Evolutionary conservation across 2,113 vertebrate species (phyloP).

Genomic region (Pseudopipra pipra): DNA sequence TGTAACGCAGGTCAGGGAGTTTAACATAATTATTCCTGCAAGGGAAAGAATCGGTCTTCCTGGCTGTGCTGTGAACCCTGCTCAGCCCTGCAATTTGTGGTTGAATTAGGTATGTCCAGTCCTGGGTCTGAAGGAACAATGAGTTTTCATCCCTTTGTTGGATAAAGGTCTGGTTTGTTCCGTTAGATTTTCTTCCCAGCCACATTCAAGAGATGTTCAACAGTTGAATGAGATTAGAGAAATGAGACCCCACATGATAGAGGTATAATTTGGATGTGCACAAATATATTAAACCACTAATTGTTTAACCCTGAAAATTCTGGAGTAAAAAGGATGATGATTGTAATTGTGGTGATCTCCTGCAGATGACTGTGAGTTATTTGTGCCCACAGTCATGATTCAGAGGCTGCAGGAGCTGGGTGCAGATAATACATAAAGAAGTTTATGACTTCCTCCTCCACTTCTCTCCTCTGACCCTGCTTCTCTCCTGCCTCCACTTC

Average conservation of each 20-base stretch:
- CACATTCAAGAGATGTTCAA: neutral
- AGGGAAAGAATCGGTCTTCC: constrained; percentile 7
- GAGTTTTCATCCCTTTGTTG: neutral
- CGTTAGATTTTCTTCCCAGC: neutral
- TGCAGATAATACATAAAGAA: neutral
- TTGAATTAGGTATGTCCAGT: neutral
- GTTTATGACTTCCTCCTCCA: constrained; percentile 4
- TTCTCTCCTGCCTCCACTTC: neutral
- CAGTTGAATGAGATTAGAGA: neutral
- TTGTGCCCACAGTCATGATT: constrained; percentile 19
- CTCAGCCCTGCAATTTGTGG: constrained; percentile 40
- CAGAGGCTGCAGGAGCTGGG: constrained; percentile 15
- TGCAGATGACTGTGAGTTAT: neutral
- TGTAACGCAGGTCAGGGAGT: constrained; percentile 34
- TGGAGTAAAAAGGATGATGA: neutral
- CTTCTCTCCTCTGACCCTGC: neutral
- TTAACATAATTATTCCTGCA: constrained; percentile 24
- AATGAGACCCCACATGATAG: neutral
- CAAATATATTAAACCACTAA: neutral
- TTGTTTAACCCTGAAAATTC: neutral
- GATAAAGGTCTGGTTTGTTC: neutral
- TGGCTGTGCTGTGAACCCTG: neutral
- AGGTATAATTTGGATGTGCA: neutral
- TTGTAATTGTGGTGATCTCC: neutral
- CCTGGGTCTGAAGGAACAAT: neutral